These are phyloP conservation scores for Embiotoca jacksoni DNA, from an alignment of 2,113 vertebrate genomes.

Conservation along the genomic window DNA sequence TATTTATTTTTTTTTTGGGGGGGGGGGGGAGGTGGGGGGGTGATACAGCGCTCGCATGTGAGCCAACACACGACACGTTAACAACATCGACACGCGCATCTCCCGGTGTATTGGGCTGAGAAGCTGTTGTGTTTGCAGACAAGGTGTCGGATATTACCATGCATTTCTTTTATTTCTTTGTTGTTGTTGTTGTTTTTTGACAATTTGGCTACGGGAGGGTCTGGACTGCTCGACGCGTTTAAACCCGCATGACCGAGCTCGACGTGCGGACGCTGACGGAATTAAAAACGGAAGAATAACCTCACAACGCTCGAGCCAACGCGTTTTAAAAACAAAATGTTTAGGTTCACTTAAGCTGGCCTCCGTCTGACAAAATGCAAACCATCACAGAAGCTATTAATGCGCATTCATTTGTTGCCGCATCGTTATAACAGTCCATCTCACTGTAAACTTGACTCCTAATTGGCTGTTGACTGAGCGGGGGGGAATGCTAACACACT, in stretches of 20 bases:
- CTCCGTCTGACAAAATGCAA: neutral
- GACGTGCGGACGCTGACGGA: neutral
- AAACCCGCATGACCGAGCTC: no score
- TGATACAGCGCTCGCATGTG: neutral
- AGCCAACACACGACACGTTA: neutral
- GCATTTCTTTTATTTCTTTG: no score
- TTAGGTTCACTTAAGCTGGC: neutral
- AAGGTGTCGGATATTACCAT: no score
- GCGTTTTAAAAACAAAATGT: neutral
- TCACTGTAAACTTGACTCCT: slow-evolving; percentile 1
- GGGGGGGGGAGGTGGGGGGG: no score
- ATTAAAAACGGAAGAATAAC: slow-evolving; percentile 8
- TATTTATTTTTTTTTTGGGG: neutral
- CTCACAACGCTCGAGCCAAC: neutral
- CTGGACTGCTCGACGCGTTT: no score
- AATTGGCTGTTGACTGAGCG: neutral
- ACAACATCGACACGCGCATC: slow-evolving; percentile 7
- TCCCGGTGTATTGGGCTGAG: neutral
- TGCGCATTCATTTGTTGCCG: neutral
- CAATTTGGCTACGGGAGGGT: no score
- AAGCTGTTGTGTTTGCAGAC: neutral
- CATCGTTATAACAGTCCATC: neutral
- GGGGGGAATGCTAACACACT: neutral
- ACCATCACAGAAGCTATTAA: neutral
- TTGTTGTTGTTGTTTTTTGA: no score